Percentiles rank a stretch among this genome's conserved stretches.
These are phyloP conservation scores for Athripsodes cinereus DNA, from an alignment of 2,888 invertebrate genomes.

Conservation along the genomic window DNA sequence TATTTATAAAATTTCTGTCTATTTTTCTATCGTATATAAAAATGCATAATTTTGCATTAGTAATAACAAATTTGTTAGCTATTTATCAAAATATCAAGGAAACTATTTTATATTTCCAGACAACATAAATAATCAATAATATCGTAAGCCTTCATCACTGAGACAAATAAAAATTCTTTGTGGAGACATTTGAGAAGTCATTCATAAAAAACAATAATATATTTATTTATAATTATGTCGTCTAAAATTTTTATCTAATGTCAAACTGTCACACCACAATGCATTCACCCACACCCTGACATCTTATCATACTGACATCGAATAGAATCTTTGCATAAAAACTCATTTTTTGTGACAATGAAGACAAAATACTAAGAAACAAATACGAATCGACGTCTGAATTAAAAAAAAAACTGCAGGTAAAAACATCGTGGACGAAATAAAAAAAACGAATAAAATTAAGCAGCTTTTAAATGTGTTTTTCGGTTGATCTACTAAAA, in stretches of 20 bases:
- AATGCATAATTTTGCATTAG: no score
- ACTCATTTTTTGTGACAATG: conserved; percentile 13
- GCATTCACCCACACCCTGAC: conserved; percentile 14
- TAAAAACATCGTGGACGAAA: conserved; percentile 25
- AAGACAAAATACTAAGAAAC: conserved; percentile 20
- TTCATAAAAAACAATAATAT: conserved; percentile 9
- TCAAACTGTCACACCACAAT: conserved; percentile 20
- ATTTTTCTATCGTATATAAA: no score
- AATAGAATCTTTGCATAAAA: conserved; percentile 11
- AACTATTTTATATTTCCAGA: no score
- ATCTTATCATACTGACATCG: neutral
- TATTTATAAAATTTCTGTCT: no score
- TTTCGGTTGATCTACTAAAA: conserved; percentile 39
- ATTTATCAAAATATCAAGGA: no score
- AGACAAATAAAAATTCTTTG: neutral
- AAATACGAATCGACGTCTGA: conserved; percentile 21
- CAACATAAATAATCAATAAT: no score
- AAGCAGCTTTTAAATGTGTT: conserved; percentile 51
- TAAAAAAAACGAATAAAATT: conserved; percentile 32
- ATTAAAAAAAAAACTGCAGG: conserved; percentile 23
- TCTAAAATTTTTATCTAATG: conserved; percentile 23
- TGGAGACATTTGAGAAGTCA: no score
- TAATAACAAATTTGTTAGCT: no score
- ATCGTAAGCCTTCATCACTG: neutral
- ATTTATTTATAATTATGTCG: conserved; percentile 27